Percentiles rank a stretch among this genome's conserved stretches.
Conservation (phyloP, 2,888 invertebrate species). For the Latheticus oryzae region DNA sequence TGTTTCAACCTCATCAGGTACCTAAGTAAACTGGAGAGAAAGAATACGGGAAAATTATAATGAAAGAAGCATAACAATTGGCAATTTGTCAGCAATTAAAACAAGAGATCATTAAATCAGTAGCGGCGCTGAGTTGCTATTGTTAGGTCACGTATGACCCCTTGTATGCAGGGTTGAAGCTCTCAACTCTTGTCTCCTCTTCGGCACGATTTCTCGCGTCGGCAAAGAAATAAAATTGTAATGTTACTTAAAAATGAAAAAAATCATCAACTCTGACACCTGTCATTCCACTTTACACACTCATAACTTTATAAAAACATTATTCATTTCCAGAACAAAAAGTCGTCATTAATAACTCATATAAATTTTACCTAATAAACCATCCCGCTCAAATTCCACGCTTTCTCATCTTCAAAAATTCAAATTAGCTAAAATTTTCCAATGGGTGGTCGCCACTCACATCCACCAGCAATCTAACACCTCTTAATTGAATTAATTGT, state of each 20-base stretch:
- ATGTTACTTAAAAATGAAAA: conserved; percentile 2
- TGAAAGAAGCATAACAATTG: conserved; percentile 57
- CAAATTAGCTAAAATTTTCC: conserved; percentile 29
- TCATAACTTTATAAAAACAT: conserved; percentile 3
- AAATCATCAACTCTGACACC: conserved; percentile 13
- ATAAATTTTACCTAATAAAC: conserved; percentile 8
- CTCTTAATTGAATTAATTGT: conserved; percentile 33
- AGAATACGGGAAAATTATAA: conserved; percentile 16
- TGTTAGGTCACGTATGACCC: conserved; percentile 66
- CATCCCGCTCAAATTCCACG: conserved; percentile 24
- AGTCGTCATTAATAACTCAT: background rate
- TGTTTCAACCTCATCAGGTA: no score
- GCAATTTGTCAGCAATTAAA: conserved; percentile 67
- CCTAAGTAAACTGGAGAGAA: conserved; percentile 24
- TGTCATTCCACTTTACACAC: conserved; percentile 19
- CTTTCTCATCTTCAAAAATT: conserved; percentile 1
- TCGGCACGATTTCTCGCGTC: conserved; percentile 5
- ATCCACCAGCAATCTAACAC: conserved; percentile 3
- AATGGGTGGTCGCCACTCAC: conserved; percentile 25
- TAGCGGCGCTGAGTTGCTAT: conserved; percentile 63
- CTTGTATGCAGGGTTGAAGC: conserved; percentile 46
- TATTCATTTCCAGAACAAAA: conserved; percentile 8
- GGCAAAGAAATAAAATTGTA: background rate
- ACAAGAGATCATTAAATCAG: conserved; percentile 67
- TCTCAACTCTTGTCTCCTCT: conserved; percentile 35